A percentile compares a stretch with the other conserved stretches of the same genome.
Evolutionary conservation across 2,888 invertebrate species (phyloP).

Genomic region (Sialis lutaria): DNA sequence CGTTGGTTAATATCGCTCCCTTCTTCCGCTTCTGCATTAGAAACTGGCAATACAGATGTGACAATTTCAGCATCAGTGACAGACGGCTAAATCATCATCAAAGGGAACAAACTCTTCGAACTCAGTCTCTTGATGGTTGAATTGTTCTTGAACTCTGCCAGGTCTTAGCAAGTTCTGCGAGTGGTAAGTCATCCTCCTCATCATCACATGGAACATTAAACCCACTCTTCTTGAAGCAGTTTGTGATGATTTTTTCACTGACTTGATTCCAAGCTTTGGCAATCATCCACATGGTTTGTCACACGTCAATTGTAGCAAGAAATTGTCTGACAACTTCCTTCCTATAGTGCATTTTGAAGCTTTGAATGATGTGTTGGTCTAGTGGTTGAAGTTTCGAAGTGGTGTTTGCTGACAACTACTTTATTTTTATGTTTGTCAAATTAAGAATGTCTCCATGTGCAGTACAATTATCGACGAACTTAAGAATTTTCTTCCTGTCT

Average conservation of each 20-base stretch:
- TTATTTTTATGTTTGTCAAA: too few relatives aligned
- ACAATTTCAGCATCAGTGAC: constrained; percentile 7
- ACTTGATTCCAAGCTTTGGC: constrained; percentile 12
- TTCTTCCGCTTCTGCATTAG: constrained; percentile 10
- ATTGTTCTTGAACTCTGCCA: constrained; percentile 5
- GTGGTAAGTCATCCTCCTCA: too few relatives aligned
- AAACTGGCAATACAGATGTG: constrained; percentile 5
- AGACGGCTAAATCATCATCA: constrained; percentile 8
- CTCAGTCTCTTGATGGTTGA: constrained; percentile 5
- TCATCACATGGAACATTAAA: constrained; percentile 12
- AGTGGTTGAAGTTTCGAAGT: too few relatives aligned
- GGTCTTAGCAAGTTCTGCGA: constrained; percentile 9
- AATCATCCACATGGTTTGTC: constrained; percentile 12
- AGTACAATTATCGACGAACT: too few relatives aligned
- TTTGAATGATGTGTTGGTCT: too few relatives aligned
- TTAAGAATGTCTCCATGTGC: too few relatives aligned
- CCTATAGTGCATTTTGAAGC: too few relatives aligned
- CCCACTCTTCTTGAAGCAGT: constrained; percentile 14
- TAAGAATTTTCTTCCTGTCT: too few relatives aligned
- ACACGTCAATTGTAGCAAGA: too few relatives aligned
- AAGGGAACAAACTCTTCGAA: constrained; percentile 7
- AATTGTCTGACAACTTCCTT: too few relatives aligned
- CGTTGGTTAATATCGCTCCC: constrained; percentile 12
- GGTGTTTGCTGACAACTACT: too few relatives aligned
- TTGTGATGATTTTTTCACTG: constrained; percentile 12